Evolutionary conservation across 2,113 vertebrate species (phyloP), one percentile per base, ranked within the genome.

Genomic region (Nannospalax galili): DNA sequence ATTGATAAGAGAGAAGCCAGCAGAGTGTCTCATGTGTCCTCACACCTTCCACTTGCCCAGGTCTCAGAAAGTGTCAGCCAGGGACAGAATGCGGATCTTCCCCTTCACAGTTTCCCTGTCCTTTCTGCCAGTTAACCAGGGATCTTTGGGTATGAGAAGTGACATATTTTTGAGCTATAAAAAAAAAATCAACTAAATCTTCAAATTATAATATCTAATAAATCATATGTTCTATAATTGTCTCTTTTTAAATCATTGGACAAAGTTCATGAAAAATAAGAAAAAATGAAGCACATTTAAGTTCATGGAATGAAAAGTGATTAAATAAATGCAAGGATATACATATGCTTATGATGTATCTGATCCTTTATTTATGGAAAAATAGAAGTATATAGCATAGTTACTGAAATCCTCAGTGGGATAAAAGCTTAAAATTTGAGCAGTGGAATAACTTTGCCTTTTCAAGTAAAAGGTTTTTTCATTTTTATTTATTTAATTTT

Each of bases 41-140:
- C 88, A 94, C 89, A 95, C 85, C 69, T 94, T 90, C 96, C 96
- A 97, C 97, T 98, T 96, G 96, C 94, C 79, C 88, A 58, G 52
- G 28, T 67, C 8, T 67, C 86, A 48, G 28, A 77, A 90, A 93
- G 52, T 84, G 58, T 40, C 28, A 88, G 20, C 52, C 30, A 64
- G 35, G 87, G 81, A 89, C 88, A 88, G 62, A 91, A 96, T 69
- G 7, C 30, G 70, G 73, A 58, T 10, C 81, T 96, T 97, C 94
- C 60, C 96, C 97, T 96, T 96, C 84, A 85, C 79, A 77, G 28
- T 95, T 85, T 52, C 48, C n/a, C n/a, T n/a, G n/a, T 42, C 96
- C 78, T 96, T 96, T 96, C 40, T 94, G 56, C 84, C 97, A 69
- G 93, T 80, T 93, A 96, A 12, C 5, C 52, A 11, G 4, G 0